A percentile compares a stretch with the other conserved stretches of the same genome.
Evolutionary conservation across 1,140 invertebrate species (phyloP).

Genomic region (Pachypeltis micranthus): DNA sequence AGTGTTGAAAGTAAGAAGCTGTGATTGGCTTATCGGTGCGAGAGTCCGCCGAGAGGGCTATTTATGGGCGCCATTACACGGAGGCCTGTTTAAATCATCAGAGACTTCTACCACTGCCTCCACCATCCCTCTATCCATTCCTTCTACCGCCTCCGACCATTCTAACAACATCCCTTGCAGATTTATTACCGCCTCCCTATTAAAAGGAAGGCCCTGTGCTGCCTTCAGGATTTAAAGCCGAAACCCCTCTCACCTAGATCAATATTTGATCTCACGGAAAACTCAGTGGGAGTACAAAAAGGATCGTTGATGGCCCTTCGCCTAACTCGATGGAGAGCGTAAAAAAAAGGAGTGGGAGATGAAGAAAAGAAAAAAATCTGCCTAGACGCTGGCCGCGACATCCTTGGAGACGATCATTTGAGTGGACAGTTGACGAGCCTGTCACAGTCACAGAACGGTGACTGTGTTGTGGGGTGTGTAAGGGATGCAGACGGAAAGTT

Average conservation of each 20-base stretch:
- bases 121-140: not conserved
- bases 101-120: slow-evolving; percentile 5
- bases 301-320: too few relatives aligned
- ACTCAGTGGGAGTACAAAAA: too few relatives aligned
- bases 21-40: slow-evolving; percentile 16
- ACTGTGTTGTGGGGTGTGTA: too few relatives aligned
- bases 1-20: slow-evolving; percentile 17
- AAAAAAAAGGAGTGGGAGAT: too few relatives aligned
- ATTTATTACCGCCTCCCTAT: slow-evolving; percentile 15
- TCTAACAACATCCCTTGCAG: slow-evolving; percentile 16
- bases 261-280: slow-evolving; percentile 11
- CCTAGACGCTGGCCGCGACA: too few relatives aligned
- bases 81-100: slow-evolving; percentile 6
- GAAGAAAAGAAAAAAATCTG: too few relatives aligned
- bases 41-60: slow-evolving; percentile 14
- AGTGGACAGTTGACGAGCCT: too few relatives aligned
- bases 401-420: too few relatives aligned
- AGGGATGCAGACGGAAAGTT: too few relatives aligned
- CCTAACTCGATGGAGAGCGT: too few relatives aligned
- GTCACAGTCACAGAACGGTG: too few relatives aligned
- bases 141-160: slow-evolving; percentile 2
- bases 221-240: slow-evolving; percentile 14
- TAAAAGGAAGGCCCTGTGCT: slow-evolving; percentile 13
- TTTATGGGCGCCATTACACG: slow-evolving; percentile 14
- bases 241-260: slow-evolving; percentile 11